These are phyloP conservation scores for Penaeus vannamei DNA, from an alignment of 1,140 invertebrate species.

Conservation along the genomic window DNA sequence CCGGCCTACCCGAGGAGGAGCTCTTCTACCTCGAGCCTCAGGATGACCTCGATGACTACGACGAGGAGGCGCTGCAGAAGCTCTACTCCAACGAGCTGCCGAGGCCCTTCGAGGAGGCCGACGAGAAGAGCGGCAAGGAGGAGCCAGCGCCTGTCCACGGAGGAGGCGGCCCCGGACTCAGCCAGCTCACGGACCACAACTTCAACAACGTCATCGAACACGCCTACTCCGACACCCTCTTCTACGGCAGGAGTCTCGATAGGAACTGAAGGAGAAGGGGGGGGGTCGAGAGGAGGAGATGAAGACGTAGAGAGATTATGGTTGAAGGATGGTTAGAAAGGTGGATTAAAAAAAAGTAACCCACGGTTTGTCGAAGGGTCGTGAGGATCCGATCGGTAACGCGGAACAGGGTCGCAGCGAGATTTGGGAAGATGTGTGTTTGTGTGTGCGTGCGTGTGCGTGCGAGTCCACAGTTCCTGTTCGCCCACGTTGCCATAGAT, in stretches of 20 bases:
- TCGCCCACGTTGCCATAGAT: too few relatives aligned
- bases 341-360: too few relatives aligned
- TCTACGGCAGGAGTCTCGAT: conserved; percentile 53
- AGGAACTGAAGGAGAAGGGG: not conserved
- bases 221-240: conserved; percentile 65
- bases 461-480: too few relatives aligned
- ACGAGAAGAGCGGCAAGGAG: conserved; percentile 51
- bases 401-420: too few relatives aligned
- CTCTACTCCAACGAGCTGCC: conserved; percentile 59
- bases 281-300: too few relatives aligned
- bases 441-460: too few relatives aligned
- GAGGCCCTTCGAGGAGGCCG: conserved; percentile 46
- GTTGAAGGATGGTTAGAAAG: too few relatives aligned
- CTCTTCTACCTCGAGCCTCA: conserved; percentile 52
- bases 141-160: not conserved
- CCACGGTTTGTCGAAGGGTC: too few relatives aligned
- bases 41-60: conserved; percentile 27
- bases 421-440: too few relatives aligned
- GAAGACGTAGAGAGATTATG: too few relatives aligned
- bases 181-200: conserved; percentile 63
- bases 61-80: conserved; percentile 36
- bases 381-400: too few relatives aligned
- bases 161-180: conserved; percentile 35
- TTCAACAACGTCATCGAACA: conserved; percentile 65
- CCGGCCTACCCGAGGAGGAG: conserved; percentile 56